Base-by-base conservation (phyloP, 2,888 invertebrate genomes). In the Dorcus hopei region DNA sequence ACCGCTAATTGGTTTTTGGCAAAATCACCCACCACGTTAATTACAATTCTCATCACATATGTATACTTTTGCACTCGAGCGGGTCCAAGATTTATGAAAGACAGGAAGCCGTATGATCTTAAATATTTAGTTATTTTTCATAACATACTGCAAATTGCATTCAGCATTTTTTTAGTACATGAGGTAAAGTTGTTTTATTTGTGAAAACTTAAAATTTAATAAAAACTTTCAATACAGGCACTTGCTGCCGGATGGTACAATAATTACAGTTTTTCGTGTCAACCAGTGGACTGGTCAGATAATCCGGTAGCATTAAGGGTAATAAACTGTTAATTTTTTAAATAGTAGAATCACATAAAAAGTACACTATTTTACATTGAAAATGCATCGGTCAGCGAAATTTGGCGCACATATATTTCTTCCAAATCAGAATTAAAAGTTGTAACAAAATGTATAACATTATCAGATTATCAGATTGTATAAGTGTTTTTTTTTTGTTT, bases 21-120 rank as follows among this genome's bases (percentile, higher is more conserved):
- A 74, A 80, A 82, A 41, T 86, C 88, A 9, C 90, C 90, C 0
- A 75, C 87, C 9, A 89, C 90, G 0, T 84, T 88, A 2, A 70
- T 87, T 19, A 83, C 84, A 54, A 87, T 90, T 52, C 72, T 90
- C 59, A 80, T 81, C 14, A 79, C 86, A 47, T 91, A 90, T 71
- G 77, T 89, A 48, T 87, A 87, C 74, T 89, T 90, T 75, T 86
- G 89, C 9, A 72, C 86, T n/a, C 86, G 84, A 64, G 88, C 90
- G 82, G 95, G 95, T 1, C 95, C 95, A 0, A 81, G 83, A 61
- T 87, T 89, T 68, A 96, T 96, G 96, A 86, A 87, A 63, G 87
- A 93, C 74, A 83, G 92, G 67, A 89, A 93, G 72, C 91, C 95
- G 0, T 90, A 88, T 73, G 86, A 92, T 68, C 77, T 96, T 39